These are phyloP conservation scores for Nycticorax nycticorax DNA, from an alignment of 2,113 vertebrate species.

Conservation along the genomic window DNA sequence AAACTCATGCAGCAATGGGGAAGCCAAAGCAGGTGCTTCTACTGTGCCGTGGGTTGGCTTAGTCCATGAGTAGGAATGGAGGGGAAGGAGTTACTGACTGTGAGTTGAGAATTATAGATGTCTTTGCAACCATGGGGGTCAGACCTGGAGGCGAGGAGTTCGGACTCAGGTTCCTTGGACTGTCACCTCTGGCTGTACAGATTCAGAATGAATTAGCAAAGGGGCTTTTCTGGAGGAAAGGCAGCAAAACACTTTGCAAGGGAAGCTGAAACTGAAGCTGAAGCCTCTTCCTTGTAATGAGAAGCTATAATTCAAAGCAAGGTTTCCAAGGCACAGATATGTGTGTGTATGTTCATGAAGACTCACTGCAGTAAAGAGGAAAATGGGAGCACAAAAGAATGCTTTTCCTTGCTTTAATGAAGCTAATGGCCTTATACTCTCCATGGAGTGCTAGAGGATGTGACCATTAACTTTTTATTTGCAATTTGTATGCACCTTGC, in stretches of 20 bases:
- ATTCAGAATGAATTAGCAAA: background rate
- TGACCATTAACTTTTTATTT: constrained; percentile 24
- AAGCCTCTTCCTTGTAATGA: background rate
- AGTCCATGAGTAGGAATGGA: background rate
- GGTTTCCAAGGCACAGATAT: background rate
- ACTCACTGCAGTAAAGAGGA: background rate
- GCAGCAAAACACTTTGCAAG: background rate
- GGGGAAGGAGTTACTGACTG: background rate
- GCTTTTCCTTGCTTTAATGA: background rate
- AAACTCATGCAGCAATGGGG: background rate
- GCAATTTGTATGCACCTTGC: constrained; percentile 15
- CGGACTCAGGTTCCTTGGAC: background rate
- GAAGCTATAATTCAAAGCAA: background rate
- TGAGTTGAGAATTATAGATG: background rate
- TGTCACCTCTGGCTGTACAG: background rate
- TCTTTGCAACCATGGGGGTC: background rate
- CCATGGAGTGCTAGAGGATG: background rate
- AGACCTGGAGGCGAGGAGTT: background rate
- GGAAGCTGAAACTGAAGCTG: background rate
- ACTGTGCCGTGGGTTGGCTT: background rate
- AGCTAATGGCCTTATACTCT: constrained; percentile 4
- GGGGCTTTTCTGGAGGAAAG: background rate
- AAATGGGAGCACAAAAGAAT: background rate
- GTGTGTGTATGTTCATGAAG: background rate
- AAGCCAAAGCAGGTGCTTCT: background rate